Percentiles rank a stretch among this genome's conserved stretches.
These are phyloP conservation scores for Channa striata DNA, from an alignment of 2,797 vertebrate genomes.

Conservation along the genomic window DNA sequence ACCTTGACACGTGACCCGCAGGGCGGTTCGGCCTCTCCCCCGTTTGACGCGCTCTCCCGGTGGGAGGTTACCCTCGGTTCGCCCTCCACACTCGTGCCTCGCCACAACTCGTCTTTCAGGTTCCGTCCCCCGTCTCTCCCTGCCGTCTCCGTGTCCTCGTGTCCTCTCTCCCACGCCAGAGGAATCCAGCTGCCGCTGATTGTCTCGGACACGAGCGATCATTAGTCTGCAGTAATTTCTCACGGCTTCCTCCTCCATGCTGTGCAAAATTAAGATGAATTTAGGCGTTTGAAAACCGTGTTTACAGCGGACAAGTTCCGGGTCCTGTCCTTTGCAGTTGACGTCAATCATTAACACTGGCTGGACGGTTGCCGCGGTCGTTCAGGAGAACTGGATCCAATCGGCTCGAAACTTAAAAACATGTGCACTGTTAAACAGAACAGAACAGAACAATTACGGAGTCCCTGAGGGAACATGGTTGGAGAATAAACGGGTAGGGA, in stretches of 20 bases:
- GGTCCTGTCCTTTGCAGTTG: no score
- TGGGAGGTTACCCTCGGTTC: background rate
- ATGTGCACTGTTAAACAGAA: no score
- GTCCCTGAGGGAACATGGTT: no score
- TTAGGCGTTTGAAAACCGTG: no score
- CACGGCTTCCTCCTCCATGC: constrained; percentile 36
- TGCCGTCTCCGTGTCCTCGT: background rate
- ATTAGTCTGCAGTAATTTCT: constrained; percentile 32
- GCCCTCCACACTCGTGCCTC: background rate
- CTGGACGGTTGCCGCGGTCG: no score
- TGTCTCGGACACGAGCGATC: constrained; percentile 34
- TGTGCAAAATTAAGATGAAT: no score
- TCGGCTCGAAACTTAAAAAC: no score
- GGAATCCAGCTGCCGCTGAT: constrained; percentile 2
- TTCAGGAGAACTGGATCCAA: no score
- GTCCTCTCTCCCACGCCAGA: background rate
- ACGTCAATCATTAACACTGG: no score
- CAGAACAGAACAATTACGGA: no score
- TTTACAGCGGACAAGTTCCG: no score
- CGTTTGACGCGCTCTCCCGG: background rate
- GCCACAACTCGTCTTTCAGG: background rate
- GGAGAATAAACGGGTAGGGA: no score
- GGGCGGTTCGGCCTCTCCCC: constrained; percentile 11
- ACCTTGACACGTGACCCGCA: constrained; percentile 17
- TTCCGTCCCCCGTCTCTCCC: background rate